Evolutionary conservation across 2,888 invertebrate species (phyloP).

Genomic region (Physocephala rufipes): DNA sequence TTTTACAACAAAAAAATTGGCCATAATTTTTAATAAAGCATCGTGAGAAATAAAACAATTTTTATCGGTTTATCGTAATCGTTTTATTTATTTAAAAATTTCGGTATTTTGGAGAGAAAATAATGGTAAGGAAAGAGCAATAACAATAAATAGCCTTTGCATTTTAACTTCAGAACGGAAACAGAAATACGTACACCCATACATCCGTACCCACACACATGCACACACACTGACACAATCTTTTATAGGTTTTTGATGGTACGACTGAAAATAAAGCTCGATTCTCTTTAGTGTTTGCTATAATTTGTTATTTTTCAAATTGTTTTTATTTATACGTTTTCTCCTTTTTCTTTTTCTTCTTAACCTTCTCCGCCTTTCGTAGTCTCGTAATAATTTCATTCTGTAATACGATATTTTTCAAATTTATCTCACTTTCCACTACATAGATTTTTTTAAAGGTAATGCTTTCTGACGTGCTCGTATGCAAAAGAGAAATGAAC

Average conservation of each 20-base stretch:
- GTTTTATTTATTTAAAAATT: no score
- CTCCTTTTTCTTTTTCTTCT: conserved; percentile 2
- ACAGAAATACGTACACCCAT: conserved; percentile 13
- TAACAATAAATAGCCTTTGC: no score
- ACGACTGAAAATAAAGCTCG: not conserved
- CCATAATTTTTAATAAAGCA: no score
- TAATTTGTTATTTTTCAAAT: no score
- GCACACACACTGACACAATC: conserved; percentile 13
- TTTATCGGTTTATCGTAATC: no score
- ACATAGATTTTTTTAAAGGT: conserved; percentile 27
- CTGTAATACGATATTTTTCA: not conserved
- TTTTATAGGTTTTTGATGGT: no score
- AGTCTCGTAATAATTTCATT: not conserved
- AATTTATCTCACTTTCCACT: conserved; percentile 31
- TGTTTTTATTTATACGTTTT: not conserved
- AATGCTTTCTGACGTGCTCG: conserved; percentile 20
- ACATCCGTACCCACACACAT: not conserved
- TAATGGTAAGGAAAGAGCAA: no score
- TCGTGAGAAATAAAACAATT: no score
- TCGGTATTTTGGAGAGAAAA: no score
- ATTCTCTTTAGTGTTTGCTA: not conserved
- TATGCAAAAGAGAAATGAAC: conserved; percentile 10
- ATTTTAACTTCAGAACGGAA: not conserved
- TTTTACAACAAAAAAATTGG: no score
- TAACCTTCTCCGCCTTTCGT: not conserved